Evolutionary conservation across 2,888 invertebrate species (phyloP).

Genomic region (Drosophila paranaensis): DNA sequence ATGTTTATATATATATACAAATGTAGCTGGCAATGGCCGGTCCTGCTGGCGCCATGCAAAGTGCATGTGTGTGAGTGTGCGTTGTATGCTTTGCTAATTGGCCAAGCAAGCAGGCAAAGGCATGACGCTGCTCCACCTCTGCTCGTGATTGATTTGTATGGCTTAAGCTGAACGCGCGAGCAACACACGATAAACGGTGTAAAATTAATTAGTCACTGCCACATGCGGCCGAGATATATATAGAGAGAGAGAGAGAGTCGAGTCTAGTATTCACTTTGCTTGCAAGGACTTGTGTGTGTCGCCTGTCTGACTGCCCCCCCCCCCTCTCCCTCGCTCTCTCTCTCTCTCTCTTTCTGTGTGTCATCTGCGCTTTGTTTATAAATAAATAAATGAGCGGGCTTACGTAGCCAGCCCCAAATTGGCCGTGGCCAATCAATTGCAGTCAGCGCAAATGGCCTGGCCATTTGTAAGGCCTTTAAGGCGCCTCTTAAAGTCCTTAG

Average conservation of each 20-base stretch:
- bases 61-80: slow-evolving; percentile 41
- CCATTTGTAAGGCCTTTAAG: slow-evolving; percentile 41
- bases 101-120: slow-evolving; percentile 30
- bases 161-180: slow-evolving; percentile 65
- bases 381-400: slow-evolving; percentile 71
- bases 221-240: slow-evolving; percentile 1
- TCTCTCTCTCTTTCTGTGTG: neutral
- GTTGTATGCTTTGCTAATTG: slow-evolving; percentile 74
- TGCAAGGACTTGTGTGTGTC: slow-evolving; percentile 30
- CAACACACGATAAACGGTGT: slow-evolving; percentile 72
- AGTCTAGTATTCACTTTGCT: slow-evolving; percentile 10
- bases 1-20: neutral
- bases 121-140: slow-evolving; percentile 9
- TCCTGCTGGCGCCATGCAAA: slow-evolving; percentile 70
- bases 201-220: slow-evolving; percentile 74
- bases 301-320: slow-evolving; percentile 34
- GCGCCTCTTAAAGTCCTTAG: slow-evolving; percentile 1
- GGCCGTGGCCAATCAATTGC: slow-evolving; percentile 52
- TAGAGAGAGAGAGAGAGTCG: neutral
- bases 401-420: slow-evolving; percentile 38
- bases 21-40: slow-evolving; percentile 22
- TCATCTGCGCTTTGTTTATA: slow-evolving; percentile 49
- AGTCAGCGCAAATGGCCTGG: slow-evolving; percentile 42
- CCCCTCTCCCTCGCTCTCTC: neutral
- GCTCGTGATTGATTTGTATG: slow-evolving; percentile 74